Evolutionary conservation across 1,140 invertebrate species (phyloP), one percentile per base, ranked within the genome.

Genomic region (Drosophila sp.): DNA sequence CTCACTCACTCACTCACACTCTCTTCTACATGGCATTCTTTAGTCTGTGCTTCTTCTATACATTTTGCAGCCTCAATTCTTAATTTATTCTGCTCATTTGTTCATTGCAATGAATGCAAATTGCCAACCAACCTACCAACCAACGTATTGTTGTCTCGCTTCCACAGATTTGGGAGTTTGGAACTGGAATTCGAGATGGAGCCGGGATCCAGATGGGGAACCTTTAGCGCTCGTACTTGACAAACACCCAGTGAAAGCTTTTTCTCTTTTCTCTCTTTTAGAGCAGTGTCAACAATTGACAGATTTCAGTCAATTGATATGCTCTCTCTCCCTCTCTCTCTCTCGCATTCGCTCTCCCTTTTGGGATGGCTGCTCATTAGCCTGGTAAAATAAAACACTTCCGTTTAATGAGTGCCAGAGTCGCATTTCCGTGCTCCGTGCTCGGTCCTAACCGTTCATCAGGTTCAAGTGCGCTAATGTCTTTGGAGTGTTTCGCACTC

Each of bases 401-500:
- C 83, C 83, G 80, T 60, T 72, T 61, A 76, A 72, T 76, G 75
- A 87, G 83, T 87, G 84, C 67, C 79, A 83, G 47, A 58, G 76
- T 69, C 83, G 86, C 80, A 87, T 87, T 81, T 86, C 78, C 72
- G 79, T 80, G 77, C 70, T 70, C 68, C 60, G 70, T 60, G 23
- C 38, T 6, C 47, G 40, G 35, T 25, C n/a, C n/a, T 27, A n/a
- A 32, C 32, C 29, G 17, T 50, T 23, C 27, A 30, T 60, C 66
- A 61, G 65, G 62, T 77, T 89, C 73, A 87, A 87, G 84, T 87
- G 80, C 84, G 84, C 84, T 87, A 87, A 87, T 87, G 84, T 87
- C 84, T 90, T 87, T 87, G 62, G 77, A 87, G 84, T 84, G 84
- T 47, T 87, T 87, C 84, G 84, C 83, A 82, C 83, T 87, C 83